phyloP scores from a whole-genome alignment of 92 coral and sea anemone species.

The Diadumene lineata region DNA sequence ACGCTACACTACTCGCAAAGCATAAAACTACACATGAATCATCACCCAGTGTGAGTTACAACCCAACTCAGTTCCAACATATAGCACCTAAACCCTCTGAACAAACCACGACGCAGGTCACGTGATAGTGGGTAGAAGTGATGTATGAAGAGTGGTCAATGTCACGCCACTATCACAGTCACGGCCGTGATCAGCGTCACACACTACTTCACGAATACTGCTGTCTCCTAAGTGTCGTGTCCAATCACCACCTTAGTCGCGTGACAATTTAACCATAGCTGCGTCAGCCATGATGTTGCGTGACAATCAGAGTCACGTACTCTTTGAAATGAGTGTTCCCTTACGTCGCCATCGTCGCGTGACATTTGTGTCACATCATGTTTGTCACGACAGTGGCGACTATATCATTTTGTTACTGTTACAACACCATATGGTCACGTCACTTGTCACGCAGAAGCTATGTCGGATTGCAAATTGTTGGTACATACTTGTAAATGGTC shows the following conservation, averaged over 20 bases:
- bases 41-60: slow-evolving; percentile 42
- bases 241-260: neutral
- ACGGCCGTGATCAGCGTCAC: neutral
- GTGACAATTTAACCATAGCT: neutral
- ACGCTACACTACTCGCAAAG: slow-evolving; percentile 43
- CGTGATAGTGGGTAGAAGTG: neutral
- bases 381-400: no score
- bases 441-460: no score
- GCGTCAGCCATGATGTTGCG: no score
- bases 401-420: no score
- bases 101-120: slow-evolving; percentile 1
- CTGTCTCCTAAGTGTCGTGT: neutral
- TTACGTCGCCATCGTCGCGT: no score
- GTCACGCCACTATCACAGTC: neutral
- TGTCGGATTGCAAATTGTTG: no score
- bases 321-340: no score
- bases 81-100: slow-evolving; percentile 59
- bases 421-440: no score
- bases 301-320: slow-evolving; percentile 1
- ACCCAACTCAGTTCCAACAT: slow-evolving; percentile 58
- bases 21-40: slow-evolving; percentile 52
- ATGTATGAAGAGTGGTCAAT: neutral
- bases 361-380: no score
- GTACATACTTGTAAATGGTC: no score
- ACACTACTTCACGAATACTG: neutral